phyloP scores from a whole-genome alignment of 2,113 vertebrate genomes.

The Formicarius rufipectus region DNA sequence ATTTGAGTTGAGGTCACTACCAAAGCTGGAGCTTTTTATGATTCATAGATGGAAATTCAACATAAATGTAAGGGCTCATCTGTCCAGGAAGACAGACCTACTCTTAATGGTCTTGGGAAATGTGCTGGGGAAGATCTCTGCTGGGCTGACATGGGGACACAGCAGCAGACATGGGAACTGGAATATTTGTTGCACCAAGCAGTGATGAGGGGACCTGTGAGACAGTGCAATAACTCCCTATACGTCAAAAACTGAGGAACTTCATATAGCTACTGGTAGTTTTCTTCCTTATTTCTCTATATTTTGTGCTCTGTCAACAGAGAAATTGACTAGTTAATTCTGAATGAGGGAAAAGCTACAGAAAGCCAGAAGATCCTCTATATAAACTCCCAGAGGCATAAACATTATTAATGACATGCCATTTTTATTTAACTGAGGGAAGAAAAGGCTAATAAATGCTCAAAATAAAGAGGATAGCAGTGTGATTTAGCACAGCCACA shows the following conservation, averaged over 20 bases:
- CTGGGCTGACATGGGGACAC: no score
- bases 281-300: background rate
- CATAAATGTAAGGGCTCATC: background rate
- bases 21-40: background rate
- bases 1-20: background rate
- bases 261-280: background rate
- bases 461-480: conserved; percentile 26
- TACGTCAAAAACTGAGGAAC: background rate
- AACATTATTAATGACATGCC: background rate
- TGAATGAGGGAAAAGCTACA: background rate
- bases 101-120: background rate
- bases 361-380: background rate
- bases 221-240: background rate
- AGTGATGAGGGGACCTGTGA: background rate
- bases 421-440: conserved; percentile 20
- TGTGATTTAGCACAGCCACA: background rate
- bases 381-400: background rate
- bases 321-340: background rate
- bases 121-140: background rate
- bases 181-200: background rate
- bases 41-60: background rate
- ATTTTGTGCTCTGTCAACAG: background rate
- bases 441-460: background rate
- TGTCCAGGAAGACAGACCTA: background rate
- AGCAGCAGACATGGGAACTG: background rate